Evolutionary conservation across 1,140 invertebrate genomes (phyloP).

Genomic region (Drosophila suzukii): DNA sequence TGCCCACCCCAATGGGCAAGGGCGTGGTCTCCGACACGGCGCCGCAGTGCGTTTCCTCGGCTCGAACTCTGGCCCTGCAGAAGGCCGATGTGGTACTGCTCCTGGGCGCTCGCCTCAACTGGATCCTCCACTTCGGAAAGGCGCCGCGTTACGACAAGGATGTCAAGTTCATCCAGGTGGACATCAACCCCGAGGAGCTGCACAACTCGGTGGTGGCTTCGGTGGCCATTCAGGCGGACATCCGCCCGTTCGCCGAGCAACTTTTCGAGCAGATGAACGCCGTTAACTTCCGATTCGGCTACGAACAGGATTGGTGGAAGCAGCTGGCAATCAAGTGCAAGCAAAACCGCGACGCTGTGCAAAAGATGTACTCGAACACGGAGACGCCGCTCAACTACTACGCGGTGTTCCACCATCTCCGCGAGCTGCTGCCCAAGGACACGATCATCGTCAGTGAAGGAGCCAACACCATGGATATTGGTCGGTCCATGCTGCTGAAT

Average conservation of each 20-base stretch:
- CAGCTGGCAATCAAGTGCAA: constrained; percentile 86
- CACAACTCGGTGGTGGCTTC: constrained; percentile 93
- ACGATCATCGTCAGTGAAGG: constrained; percentile 98
- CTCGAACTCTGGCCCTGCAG: constrained; percentile 93
- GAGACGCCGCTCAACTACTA: constrained; percentile 96
- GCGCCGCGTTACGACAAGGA: constrained; percentile 92
- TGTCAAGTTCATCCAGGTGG: constrained; percentile 97
- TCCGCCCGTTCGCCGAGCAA: constrained; percentile 88
- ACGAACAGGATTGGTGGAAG: constrained; percentile 86
- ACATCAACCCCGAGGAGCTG: constrained; percentile 95
- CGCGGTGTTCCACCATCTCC: constrained; percentile 93
- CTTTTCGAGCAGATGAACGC: constrained; percentile 86
- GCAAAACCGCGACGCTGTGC: constrained; percentile 87
- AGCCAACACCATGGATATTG: constrained; percentile 99
- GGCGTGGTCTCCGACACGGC: constrained; percentile 95
- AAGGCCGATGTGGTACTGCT: constrained; percentile 95
- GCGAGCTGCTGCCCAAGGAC: constrained; percentile 90
- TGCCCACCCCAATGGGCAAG: constrained; percentile 99
- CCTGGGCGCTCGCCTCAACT: constrained; percentile 96
- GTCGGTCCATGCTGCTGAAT: constrained; percentile 94
- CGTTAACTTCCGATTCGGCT: constrained; percentile 85
- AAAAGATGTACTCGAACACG: constrained; percentile 87
- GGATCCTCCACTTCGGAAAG: constrained; percentile 98
- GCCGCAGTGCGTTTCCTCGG: constrained; percentile 91
- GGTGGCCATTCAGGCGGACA: constrained; percentile 92